Conservation (phyloP, 2,797 vertebrate genomes). For the Otus scops region DNA sequence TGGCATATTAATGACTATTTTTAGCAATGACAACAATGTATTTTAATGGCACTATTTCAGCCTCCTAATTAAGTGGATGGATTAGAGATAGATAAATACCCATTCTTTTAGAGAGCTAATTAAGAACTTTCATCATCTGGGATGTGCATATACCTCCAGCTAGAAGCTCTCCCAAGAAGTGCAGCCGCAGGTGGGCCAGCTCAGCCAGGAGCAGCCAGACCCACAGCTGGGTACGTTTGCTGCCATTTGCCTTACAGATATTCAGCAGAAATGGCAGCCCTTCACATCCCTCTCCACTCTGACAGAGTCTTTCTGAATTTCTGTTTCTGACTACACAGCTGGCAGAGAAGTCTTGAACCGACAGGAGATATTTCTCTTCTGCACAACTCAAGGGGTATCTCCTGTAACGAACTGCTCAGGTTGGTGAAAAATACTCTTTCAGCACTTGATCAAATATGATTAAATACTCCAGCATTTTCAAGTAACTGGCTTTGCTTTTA, state of each 20-base stretch:
- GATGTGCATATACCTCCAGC: not conserved
- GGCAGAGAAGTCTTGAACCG: not conserved
- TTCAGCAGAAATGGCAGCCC: not conserved
- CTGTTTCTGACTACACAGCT: not conserved
- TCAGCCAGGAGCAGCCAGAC: not conserved
- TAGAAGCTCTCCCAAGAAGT: not conserved
- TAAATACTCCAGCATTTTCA: not conserved
- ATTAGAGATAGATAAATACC: not conserved
- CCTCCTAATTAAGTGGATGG: not conserved
- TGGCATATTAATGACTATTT: not conserved
- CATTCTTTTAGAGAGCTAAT: not conserved
- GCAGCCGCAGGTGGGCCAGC: not conserved
- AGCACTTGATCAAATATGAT: not conserved
- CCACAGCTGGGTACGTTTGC: not conserved
- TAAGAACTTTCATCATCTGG: not conserved
- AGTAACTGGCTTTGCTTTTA: not conserved
- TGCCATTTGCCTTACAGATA: not conserved
- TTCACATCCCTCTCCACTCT: not conserved
- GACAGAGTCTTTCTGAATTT: not conserved
- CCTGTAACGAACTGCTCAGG: not conserved
- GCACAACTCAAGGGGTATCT: not conserved
- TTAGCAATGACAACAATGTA: not conserved
- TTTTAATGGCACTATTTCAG: not conserved
- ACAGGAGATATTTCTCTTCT: not conserved
- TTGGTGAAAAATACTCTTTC: not conserved